Evolutionary conservation across 2,797 vertebrate species (phyloP), one percentile per base, ranked within the genome.

Genomic region (Esox lucius): DNA sequence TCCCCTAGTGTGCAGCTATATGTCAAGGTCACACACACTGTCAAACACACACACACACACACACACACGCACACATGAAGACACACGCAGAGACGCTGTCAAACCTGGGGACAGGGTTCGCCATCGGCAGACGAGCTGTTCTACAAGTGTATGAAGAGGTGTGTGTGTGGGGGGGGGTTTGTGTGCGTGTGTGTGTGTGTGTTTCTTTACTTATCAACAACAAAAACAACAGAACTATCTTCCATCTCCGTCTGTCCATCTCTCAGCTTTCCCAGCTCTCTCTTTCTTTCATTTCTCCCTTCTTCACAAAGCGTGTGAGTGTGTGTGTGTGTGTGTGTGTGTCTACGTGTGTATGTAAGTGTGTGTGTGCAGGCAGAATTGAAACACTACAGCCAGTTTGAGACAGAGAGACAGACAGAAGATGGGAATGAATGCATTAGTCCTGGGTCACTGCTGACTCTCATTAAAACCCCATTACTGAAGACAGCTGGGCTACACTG

Each of bases 381-480:
- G 91, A 91, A 91, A 91, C 90, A 92, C 91, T 92, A n/a, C 51
- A 17, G 4, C 51, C 51, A 53, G 51, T 53, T 39, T 39, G 92
- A 92, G 92, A 90, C 89, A 2, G 74, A 72, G 74, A 85, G 80
- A 87, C 89, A 95, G 94, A 95, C 92, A 91, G 93, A 94, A 93
- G 94, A 91, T 95, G 95, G 94, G 95, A 97, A 98, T 96, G 96
- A 97, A 97, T 98, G 96, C 96, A 99, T 99, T 98, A 98, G 96
- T 99, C 96, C 96, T 95, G 97, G 97, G 96, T 98, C 97, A 98
- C 95, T 95, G 96, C 91, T 97, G 96, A 96, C 98, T 99, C 97
- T 98, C 97, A 99, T 99, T 98, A 98, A 99, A 99, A 98, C 97
- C 96, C 98, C 98, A 99, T 99, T 98, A 98, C 96, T 92, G 90